Evolutionary conservation across 1,140 invertebrate species (phyloP), one percentile per base, ranked within the genome.

Genomic region (Patella vulgata): DNA sequence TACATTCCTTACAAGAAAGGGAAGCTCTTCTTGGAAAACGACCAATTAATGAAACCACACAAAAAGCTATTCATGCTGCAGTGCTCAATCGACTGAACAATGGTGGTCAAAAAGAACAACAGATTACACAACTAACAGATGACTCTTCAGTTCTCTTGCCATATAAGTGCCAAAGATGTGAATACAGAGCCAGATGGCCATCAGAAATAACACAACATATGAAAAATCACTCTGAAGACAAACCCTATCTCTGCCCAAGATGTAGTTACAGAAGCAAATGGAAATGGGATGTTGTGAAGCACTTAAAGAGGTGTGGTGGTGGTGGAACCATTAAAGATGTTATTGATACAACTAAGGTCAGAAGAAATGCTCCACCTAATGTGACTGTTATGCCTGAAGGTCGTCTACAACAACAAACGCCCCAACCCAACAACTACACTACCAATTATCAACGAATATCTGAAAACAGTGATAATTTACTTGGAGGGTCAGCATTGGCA

Each of bases 251-350:
- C 52, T 85, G 84, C 55, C 81, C 81, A 12, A 62, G 76, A 31
- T 85, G 84, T 59, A 79, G 73, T 44, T 84, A 85, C 64, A 75
- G 74, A 51, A 79, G 76, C 51, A 85, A 84, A 54, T 85, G 84
- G 84, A 85, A 85, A 63, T 85, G 84, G 84, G 84, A 85, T 71
- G 83, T 85, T 11, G 81, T 82, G 3, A 84, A 84, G 64, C 82
- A 84, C 63, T 62, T 84, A 30, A 78, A 81, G 52, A 71, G 81
- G 1, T 84, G 82, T 67, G 80, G 81, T n/a, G 75, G 78, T 12
- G 81, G 81, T 8, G 78, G 78, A 8, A 82, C 78, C n/a, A 78
- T 83, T 21, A 77, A 80, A 56, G 81, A 83, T 67, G 81, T 83
- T 51, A 82, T 83, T 46, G 81, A 83, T 51, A 82, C 70, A 12